Evolutionary conservation across 2,888 invertebrate species (phyloP).

Genomic region (Xanthia togata): DNA sequence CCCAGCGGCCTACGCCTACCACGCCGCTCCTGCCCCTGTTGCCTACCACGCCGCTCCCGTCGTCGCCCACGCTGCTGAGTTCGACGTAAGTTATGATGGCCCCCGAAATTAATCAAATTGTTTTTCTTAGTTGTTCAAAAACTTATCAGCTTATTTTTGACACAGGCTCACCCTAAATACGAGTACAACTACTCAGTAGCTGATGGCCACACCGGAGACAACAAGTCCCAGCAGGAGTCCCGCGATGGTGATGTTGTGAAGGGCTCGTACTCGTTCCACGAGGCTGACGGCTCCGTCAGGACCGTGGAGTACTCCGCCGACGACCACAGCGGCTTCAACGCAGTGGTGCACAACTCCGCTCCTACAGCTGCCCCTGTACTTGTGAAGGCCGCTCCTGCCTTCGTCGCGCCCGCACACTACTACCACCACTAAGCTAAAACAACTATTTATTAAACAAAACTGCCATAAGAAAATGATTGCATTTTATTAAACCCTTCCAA

Average conservation of each 20-base stretch:
- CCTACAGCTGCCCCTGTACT: slow-evolving; percentile 64
- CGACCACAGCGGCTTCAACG: slow-evolving; percentile 83
- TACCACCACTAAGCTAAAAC: slow-evolving; percentile 55
- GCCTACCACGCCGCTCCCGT: slow-evolving; percentile 80
- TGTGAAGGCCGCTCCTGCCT: slow-evolving; percentile 56
- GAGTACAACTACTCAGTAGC: slow-evolving; percentile 85
- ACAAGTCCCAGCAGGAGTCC: slow-evolving; percentile 86
- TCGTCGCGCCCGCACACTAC: slow-evolving; percentile 64
- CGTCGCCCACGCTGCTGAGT: slow-evolving; percentile 61
- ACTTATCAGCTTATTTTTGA: slow-evolving; percentile 55
- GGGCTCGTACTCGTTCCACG: slow-evolving; percentile 89
- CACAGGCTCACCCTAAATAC: slow-evolving; percentile 85
- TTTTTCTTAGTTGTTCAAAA: slow-evolving; percentile 55
- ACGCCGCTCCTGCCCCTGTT: slow-evolving; percentile 43
- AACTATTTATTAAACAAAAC: slow-evolving; percentile 28
- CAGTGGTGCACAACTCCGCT: slow-evolving; percentile 74
- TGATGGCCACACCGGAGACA: slow-evolving; percentile 87
- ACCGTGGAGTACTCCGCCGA: slow-evolving; percentile 88
- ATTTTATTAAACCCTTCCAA: not conserved
- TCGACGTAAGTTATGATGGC: slow-evolving; percentile 40
- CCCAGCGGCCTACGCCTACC: slow-evolving; percentile 44
- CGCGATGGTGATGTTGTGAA: slow-evolving; percentile 89
- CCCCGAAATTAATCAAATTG: not conserved
- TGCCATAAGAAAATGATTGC: too few species aligned
- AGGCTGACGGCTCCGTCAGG: slow-evolving; percentile 87